Evolutionary conservation across 2,113 vertebrate genomes (phyloP).

Genomic region (Strix aluco): DNA sequence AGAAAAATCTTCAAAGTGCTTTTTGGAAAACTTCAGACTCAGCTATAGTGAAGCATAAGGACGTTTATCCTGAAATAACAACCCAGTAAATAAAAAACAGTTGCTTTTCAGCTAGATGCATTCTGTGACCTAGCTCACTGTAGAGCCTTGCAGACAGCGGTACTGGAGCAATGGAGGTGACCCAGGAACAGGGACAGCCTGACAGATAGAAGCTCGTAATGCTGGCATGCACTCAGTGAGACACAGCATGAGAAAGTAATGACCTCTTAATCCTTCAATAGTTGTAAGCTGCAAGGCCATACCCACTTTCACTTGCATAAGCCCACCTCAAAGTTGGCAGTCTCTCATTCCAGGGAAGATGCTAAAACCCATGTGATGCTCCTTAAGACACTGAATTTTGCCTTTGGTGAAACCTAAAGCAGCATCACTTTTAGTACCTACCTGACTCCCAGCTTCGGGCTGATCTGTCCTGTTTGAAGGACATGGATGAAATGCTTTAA

Average conservation of each 20-base stretch:
- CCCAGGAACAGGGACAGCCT: neutral
- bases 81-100: neutral
- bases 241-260: neutral
- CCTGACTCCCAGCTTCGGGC: constrained; percentile 92
- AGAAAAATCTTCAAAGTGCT: neutral
- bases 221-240: neutral
- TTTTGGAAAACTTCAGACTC: neutral
- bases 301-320: neutral
- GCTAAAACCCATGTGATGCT: neutral
- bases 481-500: constrained; percentile 92
- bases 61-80: neutral
- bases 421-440: constrained; percentile 68
- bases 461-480: constrained; percentile 83
- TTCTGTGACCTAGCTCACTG: neutral
- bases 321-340: neutral
- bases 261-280: neutral
- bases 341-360: neutral
- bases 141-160: neutral
- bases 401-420: neutral
- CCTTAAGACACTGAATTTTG: neutral
- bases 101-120: neutral
- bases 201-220: neutral
- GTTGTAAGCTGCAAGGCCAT: neutral
- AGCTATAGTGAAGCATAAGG: neutral
- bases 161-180: neutral